Base-by-base conservation (phyloP, 2,113 vertebrate species). In the Lagopus muta region DNA sequence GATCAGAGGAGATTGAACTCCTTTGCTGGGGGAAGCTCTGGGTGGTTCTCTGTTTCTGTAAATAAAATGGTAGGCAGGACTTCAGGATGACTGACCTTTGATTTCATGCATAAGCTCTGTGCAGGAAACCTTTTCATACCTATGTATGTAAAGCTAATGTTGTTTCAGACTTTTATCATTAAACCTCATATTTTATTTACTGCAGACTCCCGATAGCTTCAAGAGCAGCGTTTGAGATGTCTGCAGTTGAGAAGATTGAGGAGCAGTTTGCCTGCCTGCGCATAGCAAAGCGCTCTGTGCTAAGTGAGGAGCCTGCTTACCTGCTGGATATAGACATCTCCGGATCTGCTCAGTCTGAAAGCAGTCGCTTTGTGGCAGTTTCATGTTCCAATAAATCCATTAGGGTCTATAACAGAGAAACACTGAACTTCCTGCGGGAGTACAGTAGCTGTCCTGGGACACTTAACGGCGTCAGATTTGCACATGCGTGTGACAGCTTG, bases 331-430 rank as follows among this genome's bases (percentile, higher is more conserved):
- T 98, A 27, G 97, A 97, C 2, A 15, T 95, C 72, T 97, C 95
- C 42, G 70, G 70, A 24, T n/a, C 94, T 10, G 36, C 65, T 32
- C 91, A 76, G 8, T 21, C 89, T 73, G 87, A 89, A 25, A 72
- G 93, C 78, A 62, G 91, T 61, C 74, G 85, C 86, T 80, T 97
- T 13, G 94, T 98, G 86, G 99, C 98, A 0, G 98, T 98, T 65
- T 98, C 97, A 15, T 99, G 98, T 96, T 99, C 99, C 81, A 95
- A 94, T 74, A 92, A 95, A 48, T 96, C 97, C 18, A 6, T 99
- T 52, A 97, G 95, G 71, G 91, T 99, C 13, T 98, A 98, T 86
- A 88, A 98, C 93, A 97, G 96, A 93, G 98, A 98, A 83, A 98
- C 97, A 0, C 97, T 99, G 75, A 82, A 5, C 9, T 84, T 93